phyloP scores from a whole-genome alignment of 2,113 vertebrate species.

The Mixornis gularis region DNA sequence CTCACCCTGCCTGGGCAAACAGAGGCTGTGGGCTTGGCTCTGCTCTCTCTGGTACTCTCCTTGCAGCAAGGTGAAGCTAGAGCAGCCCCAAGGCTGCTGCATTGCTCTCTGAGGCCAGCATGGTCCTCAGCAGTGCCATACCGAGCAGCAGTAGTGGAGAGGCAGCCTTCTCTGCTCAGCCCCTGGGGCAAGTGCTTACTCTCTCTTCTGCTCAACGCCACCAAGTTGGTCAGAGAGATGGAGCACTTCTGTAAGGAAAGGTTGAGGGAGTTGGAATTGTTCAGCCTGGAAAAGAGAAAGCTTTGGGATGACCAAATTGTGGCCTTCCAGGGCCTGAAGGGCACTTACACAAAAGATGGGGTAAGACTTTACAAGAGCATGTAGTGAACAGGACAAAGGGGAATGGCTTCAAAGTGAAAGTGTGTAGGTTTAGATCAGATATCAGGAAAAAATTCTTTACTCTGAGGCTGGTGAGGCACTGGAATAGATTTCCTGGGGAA shows the following conservation, averaged over 20 bases:
- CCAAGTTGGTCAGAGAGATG: not conserved
- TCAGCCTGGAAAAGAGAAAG: not conserved
- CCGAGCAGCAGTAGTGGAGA: not conserved
- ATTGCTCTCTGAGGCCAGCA: not conserved
- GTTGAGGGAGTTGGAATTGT: not conserved
- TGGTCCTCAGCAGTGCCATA: not conserved
- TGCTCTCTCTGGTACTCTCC: not conserved
- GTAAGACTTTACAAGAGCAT: not conserved
- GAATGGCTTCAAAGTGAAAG: not conserved
- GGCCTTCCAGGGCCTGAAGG: not conserved
- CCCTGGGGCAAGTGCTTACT: not conserved
- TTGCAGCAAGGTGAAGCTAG: not conserved
- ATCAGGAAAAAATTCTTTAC: not conserved
- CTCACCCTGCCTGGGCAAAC: not conserved
- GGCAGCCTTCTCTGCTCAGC: not conserved
- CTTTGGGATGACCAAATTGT: not conserved
- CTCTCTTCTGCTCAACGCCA: not conserved
- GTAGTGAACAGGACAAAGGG: not conserved
- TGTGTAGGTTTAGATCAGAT: not conserved
- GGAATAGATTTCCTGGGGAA: not conserved
- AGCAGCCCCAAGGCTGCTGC: not conserved
- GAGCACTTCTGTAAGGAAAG: not conserved
- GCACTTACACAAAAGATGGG: not conserved
- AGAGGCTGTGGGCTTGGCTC: not conserved
- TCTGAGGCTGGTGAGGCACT: not conserved